Conservation (phyloP, 2,797 vertebrate species). For the Platyrinchus mystaceus region DNA sequence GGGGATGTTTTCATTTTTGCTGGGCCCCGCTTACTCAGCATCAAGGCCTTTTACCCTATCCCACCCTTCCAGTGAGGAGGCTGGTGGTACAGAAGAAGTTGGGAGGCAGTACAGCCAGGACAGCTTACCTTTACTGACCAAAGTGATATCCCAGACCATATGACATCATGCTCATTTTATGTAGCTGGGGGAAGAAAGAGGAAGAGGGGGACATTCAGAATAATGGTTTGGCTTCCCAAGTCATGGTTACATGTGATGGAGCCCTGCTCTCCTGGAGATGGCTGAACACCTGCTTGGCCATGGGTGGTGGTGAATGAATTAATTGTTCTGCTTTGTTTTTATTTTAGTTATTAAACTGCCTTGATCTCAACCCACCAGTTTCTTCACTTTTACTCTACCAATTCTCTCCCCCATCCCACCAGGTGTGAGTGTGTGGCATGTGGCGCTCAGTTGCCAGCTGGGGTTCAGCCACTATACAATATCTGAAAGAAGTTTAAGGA, state of each 20-base stretch:
- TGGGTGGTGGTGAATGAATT: background rate
- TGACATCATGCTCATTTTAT: background rate
- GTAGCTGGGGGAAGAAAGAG: background rate
- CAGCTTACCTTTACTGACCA: background rate
- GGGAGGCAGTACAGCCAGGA: background rate
- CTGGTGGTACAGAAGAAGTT: fast-evolving
- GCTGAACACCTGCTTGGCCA: background rate
- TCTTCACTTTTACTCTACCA: background rate
- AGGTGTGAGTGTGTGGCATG: background rate
- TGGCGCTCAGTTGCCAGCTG: background rate
- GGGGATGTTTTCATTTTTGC: background rate
- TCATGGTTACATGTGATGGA: background rate
- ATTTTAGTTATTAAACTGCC: background rate
- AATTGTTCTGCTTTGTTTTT: background rate
- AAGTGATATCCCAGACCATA: background rate
- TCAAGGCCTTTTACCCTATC: background rate
- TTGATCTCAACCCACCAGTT: background rate
- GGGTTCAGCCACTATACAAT: background rate
- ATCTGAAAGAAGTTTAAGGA: background rate
- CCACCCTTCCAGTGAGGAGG: background rate
- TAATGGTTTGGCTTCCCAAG: background rate
- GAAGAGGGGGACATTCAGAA: background rate
- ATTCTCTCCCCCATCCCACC: too few species aligned
- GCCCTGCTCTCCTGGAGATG: background rate
- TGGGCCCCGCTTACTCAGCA: background rate